Evolutionary conservation across 2,888 invertebrate species (phyloP).

Genomic region (Labia minor): DNA sequence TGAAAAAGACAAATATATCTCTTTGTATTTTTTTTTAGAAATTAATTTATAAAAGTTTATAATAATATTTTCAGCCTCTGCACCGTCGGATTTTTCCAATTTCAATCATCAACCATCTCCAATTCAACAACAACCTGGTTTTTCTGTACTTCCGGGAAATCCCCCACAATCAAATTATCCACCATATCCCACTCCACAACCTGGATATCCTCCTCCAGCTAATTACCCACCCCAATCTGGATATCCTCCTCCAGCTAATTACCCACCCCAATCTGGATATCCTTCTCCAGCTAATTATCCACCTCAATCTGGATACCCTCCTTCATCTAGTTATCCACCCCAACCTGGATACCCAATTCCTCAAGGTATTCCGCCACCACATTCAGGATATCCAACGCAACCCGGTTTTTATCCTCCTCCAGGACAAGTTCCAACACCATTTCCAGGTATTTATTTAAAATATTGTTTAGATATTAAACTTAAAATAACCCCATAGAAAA

Average conservation of each 20-base stretch:
- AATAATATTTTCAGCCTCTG: not conserved
- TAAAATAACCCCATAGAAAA: too few species aligned
- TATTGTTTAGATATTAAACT: too few species aligned
- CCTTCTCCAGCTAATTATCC: not conserved
- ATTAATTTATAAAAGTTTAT: not conserved
- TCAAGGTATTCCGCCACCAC: too few species aligned
- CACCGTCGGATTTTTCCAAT: too few species aligned
- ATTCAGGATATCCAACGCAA: too few species aligned
- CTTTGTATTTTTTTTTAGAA: not conserved
- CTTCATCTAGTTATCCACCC: not conserved
- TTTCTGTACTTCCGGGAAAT: not conserved
- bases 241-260: not conserved
- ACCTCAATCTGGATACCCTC: not conserved
- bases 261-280: not conserved
- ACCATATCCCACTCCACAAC: not conserved
- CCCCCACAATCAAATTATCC: not conserved
- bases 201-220: not conserved
- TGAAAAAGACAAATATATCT: too few species aligned
- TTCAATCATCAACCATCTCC: not conserved
- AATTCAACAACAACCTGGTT: not conserved
- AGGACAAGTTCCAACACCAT: too few species aligned
- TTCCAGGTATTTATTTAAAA: too few species aligned
- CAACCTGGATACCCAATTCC: not conserved
- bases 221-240: not conserved
- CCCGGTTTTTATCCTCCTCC: too few species aligned